Evolutionary conservation across 37 sponge, comb jelly and placozoan genomes (phyloP).

Genomic region (Aplysina aerophoba): DNA sequence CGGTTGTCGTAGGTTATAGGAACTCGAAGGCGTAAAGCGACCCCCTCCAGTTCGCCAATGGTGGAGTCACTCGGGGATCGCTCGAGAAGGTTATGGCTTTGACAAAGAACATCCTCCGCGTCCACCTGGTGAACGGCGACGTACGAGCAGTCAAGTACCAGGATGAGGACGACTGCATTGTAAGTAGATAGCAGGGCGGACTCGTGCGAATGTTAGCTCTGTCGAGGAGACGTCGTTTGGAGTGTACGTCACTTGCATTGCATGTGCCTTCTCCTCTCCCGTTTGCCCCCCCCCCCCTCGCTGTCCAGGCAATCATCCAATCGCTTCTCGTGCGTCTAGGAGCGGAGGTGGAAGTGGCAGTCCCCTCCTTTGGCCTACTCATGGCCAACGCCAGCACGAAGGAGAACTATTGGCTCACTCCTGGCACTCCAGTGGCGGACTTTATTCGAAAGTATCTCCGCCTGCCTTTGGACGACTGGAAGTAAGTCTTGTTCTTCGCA

Average conservation of each 20-base stretch:
- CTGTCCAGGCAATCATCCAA: slow-evolving; percentile 50
- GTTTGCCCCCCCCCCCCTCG: neutral
- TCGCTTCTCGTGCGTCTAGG: slow-evolving; percentile 58
- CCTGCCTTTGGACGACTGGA: slow-evolving; percentile 66
- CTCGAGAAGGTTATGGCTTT: slow-evolving; percentile 9
- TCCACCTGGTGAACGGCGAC: slow-evolving; percentile 79
- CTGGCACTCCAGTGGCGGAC: slow-evolving; percentile 60
- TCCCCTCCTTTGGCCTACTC: slow-evolving; percentile 54
- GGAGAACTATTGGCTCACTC: slow-evolving; percentile 76
- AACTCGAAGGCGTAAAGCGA: no score
- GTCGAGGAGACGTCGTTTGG: no score
- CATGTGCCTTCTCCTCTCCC: neutral
- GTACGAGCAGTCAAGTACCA: slow-evolving; percentile 63
- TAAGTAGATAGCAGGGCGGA: slow-evolving; percentile 36
- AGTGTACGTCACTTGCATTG: neutral
- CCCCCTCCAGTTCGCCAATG: no score
- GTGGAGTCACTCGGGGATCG: neutral
- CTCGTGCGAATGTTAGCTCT: neutral
- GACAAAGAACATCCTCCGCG: slow-evolving; percentile 49
- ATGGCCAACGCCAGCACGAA: slow-evolving; percentile 39
- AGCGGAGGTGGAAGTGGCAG: slow-evolving; percentile 64
- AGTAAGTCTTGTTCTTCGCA: slow-evolving; percentile 31
- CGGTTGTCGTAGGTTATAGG: no score
- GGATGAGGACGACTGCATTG: slow-evolving; percentile 55
- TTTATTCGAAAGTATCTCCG: slow-evolving; percentile 44